Conservation (phyloP, 2,888 invertebrate species). For the Nebria salina region DNA sequence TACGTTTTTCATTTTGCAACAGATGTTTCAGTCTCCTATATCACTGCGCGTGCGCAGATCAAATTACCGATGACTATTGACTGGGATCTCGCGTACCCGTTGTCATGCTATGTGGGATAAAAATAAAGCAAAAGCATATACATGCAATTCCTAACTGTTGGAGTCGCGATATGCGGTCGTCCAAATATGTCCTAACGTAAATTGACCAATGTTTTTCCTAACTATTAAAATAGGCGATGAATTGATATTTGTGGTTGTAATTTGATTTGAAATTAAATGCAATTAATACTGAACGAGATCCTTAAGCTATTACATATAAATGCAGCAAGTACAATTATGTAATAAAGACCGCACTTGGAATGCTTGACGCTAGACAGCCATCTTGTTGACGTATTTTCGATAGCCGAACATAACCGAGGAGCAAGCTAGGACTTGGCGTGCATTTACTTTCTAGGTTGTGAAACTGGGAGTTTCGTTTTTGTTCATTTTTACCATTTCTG, state of each 20-base stretch:
- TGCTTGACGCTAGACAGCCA: background rate
- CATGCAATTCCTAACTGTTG: background rate
- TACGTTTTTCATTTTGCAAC: background rate
- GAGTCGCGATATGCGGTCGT: background rate
- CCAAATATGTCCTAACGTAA: background rate
- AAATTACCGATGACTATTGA: conserved; percentile 38
- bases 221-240: background rate
- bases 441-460: background rate
- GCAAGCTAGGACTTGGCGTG: background rate
- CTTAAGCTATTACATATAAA: too few species aligned
- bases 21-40: background rate
- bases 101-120: background rate
- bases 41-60: conserved; percentile 25
- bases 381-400: background rate
- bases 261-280: too few species aligned
- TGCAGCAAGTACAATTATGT: background rate
- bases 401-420: background rate
- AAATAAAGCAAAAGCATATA: background rate
- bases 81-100: conserved; percentile 21
- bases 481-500: background rate
- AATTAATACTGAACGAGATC: too few species aligned
- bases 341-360: background rate
- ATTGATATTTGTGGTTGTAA: background rate
- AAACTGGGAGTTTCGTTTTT: background rate
- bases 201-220: background rate